Base-by-base conservation (phyloP, 2,113 vertebrate species). In the Cyprinus carpio region DNA sequence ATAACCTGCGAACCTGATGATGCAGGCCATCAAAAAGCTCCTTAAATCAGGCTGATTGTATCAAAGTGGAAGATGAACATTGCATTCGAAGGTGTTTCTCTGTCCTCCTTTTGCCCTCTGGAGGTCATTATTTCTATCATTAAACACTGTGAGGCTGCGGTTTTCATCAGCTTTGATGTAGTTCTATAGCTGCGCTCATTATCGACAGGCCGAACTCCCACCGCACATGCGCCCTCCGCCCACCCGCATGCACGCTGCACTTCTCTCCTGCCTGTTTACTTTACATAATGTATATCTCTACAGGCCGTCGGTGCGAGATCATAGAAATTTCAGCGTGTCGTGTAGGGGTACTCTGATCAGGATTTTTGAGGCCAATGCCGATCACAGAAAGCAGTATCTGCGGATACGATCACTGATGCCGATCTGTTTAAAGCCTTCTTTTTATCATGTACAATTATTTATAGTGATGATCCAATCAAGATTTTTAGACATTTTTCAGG, bases 181-280 rank as follows among this genome's bases (percentile, higher is more conserved):
- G 65, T 60, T 78, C 6, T 85, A 64, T 69, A 34, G 78, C 29
- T 51, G 16, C 20, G 37, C 72, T 82, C 75, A 71, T 87, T 85
- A 82, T 87, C 81, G 78, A 60, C 72, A 40, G 6, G 83, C 87
- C 64, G 49, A 88, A 83, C 88, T 91, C 31, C 89, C 74, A 82
- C 87, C 86, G 84, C 90, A 90, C 89, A 90, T 88, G 87, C 88
- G 87, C 89, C 89, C 90, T 89, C 91, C 92, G n/a, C 93, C 92
- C 92, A 93, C 93, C 87, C 8, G 11, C 9, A 23, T 81, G 79
- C 77, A 5, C 29, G 56, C 69, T 87, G 37, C 75, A 88, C 80
- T 84, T 71, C 79, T 83, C 79, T 79, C 79, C 65, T 16, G 86
- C 91, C 87, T 84, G 82, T 78, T 56, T 85, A 4, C 12, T 93